phyloP scores from a whole-genome alignment of 1,140 invertebrate species.

The Meloidogyne chitwoodi region DNA sequence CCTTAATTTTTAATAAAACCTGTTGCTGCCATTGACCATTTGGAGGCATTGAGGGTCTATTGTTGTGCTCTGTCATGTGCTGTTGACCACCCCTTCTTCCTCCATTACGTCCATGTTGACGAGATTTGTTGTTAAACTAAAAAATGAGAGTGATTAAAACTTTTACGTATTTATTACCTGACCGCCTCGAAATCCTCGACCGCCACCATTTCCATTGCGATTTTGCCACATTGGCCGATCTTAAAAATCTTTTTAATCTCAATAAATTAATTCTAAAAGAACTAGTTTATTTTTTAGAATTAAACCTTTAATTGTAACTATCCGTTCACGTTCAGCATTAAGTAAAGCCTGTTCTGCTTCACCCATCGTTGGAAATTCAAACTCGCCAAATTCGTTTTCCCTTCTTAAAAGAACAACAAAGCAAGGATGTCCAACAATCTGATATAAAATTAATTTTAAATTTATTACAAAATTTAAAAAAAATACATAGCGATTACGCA shows the following conservation, averaged over 20 bases:
- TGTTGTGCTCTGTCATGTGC: background rate
- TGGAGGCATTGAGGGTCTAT: background rate
- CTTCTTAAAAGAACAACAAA: slow-evolving; percentile 8
- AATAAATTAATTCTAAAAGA: background rate
- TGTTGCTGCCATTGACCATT: background rate
- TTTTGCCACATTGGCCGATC: background rate
- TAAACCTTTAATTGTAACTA: background rate
- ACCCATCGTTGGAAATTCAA: slow-evolving; percentile 14
- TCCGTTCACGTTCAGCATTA: background rate
- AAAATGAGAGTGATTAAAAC: too few species aligned
- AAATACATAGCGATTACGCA: slow-evolving; percentile 9
- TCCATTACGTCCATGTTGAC: background rate
- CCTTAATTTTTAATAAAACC: too few species aligned
- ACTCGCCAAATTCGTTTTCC: slow-evolving; percentile 7
- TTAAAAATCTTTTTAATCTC: background rate
- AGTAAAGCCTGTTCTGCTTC: slow-evolving; percentile 9
- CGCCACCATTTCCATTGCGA: background rate
- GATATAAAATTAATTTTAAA: background rate
- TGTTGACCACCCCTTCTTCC: background rate
- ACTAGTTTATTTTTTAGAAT: background rate
- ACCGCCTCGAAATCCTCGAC: background rate
- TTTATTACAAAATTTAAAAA: background rate
- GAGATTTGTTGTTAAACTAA: background rate
- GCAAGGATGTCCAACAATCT: slow-evolving; percentile 11
- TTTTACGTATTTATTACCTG: background rate